Base-by-base conservation (phyloP, 2,113 vertebrate species). In the Oreochromis aureus region DNA sequence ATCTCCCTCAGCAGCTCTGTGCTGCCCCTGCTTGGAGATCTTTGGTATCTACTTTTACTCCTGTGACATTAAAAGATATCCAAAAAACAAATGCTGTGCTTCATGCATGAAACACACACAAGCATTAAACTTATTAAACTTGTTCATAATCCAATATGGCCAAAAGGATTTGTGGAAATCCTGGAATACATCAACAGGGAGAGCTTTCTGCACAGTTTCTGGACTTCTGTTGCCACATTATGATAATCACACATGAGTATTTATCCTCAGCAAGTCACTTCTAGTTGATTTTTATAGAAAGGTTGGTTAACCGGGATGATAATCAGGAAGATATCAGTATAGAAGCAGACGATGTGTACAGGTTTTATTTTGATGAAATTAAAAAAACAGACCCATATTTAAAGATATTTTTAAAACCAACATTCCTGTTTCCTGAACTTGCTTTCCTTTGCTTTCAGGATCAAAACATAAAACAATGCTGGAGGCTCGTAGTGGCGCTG, bases 381-480 rank as follows among this genome's bases (percentile, higher is more conserved):
- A 15, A 78, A 53, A 32, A 8, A 78, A 19, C 27, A 34, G 11
- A 24, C 4, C 27, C 10, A 53, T 19, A 2, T 78, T 51, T 78
- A n/a, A 51, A 78, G 5, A 78, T 78, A 78, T 51, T 78, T 78
- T 32, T 51, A 76, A 12, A 76, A 76, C 24, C 11, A 32, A 3
- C 18, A 12, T n/a, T 6, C 30, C 2, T 69, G 10, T 39, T 41
- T 66, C 22, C 9, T 10, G 15, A 48, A 3, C 32, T 19, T 79
- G 8, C 19, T 7, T 16, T 10, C 32, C 3, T 82, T 7, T 30
- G 56, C 56, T 41, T 87, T n/a, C 86, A 99, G 99, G 99, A 87
- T 97, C 98, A 81, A 99, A 99, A 96, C 98, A 99, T 97, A 99
- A 99, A 97, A 99, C 98, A 4, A 99, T 99, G 99, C 95, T 99